Conservation (phyloP, 2,113 vertebrate genomes). For the Macrotis lagotis region DNA sequence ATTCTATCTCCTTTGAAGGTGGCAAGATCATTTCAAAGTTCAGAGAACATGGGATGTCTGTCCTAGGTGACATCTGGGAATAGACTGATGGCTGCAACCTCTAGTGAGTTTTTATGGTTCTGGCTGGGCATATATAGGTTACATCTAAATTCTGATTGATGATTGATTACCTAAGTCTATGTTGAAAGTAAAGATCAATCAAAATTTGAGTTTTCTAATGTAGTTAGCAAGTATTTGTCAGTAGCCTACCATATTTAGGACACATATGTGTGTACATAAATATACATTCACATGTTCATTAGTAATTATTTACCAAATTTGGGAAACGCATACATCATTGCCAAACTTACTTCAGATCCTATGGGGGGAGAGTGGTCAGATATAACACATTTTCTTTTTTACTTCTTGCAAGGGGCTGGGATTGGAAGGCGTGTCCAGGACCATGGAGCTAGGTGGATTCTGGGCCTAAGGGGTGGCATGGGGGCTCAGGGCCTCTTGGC, state of each 20-base stretch:
- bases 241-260: background rate
- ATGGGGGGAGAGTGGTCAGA: no score
- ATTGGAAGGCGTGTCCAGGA: no score
- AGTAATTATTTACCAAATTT: background rate
- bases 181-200: background rate
- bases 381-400: no score
- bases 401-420: no score
- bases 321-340: background rate
- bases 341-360: no score
- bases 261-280: background rate
- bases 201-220: background rate
- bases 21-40: background rate
- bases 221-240: background rate
- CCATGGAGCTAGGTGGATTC: no score
- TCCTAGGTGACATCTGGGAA: background rate
- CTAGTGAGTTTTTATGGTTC: background rate
- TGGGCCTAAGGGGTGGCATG: no score
- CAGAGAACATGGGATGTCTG: background rate
- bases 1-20: background rate
- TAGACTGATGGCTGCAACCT: background rate
- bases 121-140: no score
- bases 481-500: no score
- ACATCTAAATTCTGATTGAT: background rate
- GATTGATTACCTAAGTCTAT: background rate
- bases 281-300: background rate